Base-by-base conservation (phyloP, 2,797 vertebrate genomes). In the Euphonia xanthogaster region DNA sequence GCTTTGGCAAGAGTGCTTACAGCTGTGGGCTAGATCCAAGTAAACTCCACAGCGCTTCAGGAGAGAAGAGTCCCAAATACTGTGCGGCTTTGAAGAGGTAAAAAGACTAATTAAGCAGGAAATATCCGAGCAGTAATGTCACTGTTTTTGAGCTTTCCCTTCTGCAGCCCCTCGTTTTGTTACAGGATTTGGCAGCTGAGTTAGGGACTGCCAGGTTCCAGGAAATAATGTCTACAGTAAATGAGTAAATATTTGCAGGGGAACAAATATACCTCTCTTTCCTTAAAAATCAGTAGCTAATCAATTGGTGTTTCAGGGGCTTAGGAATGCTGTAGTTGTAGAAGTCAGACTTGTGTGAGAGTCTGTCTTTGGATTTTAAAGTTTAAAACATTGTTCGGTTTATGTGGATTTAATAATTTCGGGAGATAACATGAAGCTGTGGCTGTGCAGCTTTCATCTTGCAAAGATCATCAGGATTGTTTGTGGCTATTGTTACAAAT, bases 21-120 rank as follows among this genome's bases (percentile, higher is more conserved):
- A 65, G 88, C 89, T 91, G 62, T 40, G 74, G 76, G 85, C 67
- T 97, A 53, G 89, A 78, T 92, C 76, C 67, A 40, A 95, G 83
- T 80, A 68, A 96, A 79, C 80, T 93, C 83, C 53, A 44, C 94
- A 93, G 78, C 66, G 17, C 94, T 96, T 96, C 97, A 88, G 94
- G 83, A 98, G 88, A 80, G 47, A 90, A 78, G 84, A 96, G 51
- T 93, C 39, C 39, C 9, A 91, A 94, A 50, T 73, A 82, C 86
- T 86, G 73, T 74, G 81, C 95, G 96, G 87, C 95, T 35, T 90
- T 93, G 94, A 94, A 84, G 96, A 98, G 98, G 98, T 98, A 98
- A 98, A 97, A 71, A 86, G 75, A 91, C 80, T 95, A 93, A 96
- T 96, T 97, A 94, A 92, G 53, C 79, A 96, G 95, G 86, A 97